phyloP scores from a whole-genome alignment of 2,888 invertebrate species.

The Troides oblongomaculatus region DNA sequence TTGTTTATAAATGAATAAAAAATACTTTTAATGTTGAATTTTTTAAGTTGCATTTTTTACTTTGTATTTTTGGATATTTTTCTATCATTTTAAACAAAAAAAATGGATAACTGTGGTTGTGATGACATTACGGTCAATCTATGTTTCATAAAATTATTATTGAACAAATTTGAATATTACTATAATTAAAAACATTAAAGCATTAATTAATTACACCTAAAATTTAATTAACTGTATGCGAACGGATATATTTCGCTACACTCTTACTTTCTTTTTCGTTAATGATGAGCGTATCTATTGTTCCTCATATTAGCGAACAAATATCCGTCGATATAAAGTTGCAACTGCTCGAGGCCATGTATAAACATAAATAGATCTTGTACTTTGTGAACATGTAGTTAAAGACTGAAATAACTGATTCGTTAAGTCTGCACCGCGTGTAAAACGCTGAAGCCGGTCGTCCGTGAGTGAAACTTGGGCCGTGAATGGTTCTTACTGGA shows the following conservation, averaged over 20 bases:
- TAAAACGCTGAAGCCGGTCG: conserved; percentile 52
- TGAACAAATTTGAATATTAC: too few species aligned
- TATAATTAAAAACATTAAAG: too few species aligned
- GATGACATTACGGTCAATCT: background rate
- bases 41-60: too few species aligned
- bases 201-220: background rate
- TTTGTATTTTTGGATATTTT: too few species aligned
- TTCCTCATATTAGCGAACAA: conserved; percentile 50
- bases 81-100: too few species aligned
- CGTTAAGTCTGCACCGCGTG: conserved; percentile 37
- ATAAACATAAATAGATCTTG: conserved; percentile 44
- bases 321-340: conserved; percentile 44
- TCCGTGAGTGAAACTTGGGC: conserved; percentile 61
- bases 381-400: conserved; percentile 49
- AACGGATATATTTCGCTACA: conserved; percentile 45
- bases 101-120: background rate
- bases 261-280: conserved; percentile 69
- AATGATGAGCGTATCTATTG: conserved; percentile 37
- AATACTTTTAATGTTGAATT: too few species aligned
- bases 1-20: too few species aligned
- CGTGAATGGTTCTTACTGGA: conserved; percentile 51
- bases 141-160: too few species aligned
- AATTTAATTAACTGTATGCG: conserved; percentile 28
- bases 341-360: conserved; percentile 40
- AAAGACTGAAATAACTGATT: conserved; percentile 47